These are phyloP conservation scores for Ophthalmolycus amberensis DNA, from an alignment of 2,113 vertebrate species.

Conservation along the genomic window DNA sequence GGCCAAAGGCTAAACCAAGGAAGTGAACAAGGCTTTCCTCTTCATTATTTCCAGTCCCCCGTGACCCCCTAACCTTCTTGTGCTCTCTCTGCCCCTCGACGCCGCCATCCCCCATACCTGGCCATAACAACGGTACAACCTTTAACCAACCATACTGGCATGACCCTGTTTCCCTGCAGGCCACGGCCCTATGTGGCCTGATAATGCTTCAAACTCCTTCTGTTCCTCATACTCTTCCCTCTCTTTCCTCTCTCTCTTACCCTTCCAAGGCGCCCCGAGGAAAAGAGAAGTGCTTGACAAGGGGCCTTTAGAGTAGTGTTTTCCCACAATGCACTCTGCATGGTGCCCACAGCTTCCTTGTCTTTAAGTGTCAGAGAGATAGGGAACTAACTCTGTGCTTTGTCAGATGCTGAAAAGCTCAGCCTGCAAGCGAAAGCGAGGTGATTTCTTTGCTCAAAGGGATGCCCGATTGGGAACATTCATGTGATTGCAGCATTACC, in stretches of 20 bases:
- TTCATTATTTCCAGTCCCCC: constrained; percentile 76
- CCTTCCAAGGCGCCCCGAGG: constrained; percentile 33
- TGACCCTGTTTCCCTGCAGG: constrained; percentile 49
- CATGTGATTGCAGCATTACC: neutral
- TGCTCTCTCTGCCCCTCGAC: constrained; percentile 17
- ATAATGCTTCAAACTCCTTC: constrained; percentile 20
- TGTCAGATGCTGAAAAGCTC: constrained; percentile 16
- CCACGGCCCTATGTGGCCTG: constrained; percentile 22
- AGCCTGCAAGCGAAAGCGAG: neutral
- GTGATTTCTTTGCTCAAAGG: neutral
- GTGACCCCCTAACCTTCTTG: constrained; percentile 66
- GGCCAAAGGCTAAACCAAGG: constrained; percentile 85
- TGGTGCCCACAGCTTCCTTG: constrained; percentile 20
- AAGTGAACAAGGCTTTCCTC: constrained; percentile 75
- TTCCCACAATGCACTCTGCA: constrained; percentile 42
- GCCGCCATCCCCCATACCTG: constrained; percentile 38
- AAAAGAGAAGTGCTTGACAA: constrained; percentile 51
- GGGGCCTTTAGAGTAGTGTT: constrained; percentile 25
- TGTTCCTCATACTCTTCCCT: constrained; percentile 18
- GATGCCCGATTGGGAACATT: neutral
- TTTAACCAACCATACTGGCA: constrained; percentile 57
- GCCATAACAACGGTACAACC: constrained; percentile 35
- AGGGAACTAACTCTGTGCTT: neutral
- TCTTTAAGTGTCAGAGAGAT: constrained; percentile 28
- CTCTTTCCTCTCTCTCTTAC: constrained; percentile 27